Evolutionary conservation across 2,888 invertebrate genomes (phyloP), one percentile per base, ranked within the genome.

Genomic region (Kuschelorhynchus macadamiae): DNA sequence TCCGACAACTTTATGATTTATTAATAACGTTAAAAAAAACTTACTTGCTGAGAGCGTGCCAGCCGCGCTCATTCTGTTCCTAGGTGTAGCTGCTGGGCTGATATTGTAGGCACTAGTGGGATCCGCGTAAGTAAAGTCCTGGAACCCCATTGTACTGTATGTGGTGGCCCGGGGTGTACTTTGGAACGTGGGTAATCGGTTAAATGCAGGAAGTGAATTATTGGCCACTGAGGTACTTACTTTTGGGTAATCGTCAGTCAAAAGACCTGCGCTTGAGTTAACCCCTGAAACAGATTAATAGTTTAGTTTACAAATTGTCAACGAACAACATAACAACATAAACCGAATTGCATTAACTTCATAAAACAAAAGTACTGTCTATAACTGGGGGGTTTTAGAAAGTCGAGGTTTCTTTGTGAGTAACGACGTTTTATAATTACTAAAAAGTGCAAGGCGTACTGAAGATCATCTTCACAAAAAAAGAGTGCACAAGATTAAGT

Each of bases 191-290:
- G 79, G 75, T 5, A 83, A 67, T 17, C 81, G 72, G 61, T 76
- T 81, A 71, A 83, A 83, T 1, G 75, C 81, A n/a, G 83, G 83
- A 17, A 83, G 73, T 11, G 78, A 65, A 30, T 77, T 75, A 36
- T 74, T 77, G 2, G 76, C 59, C 0, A 75, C 64, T 0, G 80
- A 75, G 0, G 80, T 77, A 1, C 79, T 74, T 33, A 78, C 79
- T 73, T 79, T 79, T 1, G 80, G 77, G 47, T 77, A 78, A 1
- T 70, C 66, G 8, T 70, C 70, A 9, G 52, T 16, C 4, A 59
- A 32, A 2, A 63, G 53, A 1, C 36, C 44, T 25, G 36, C 18
- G 32, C 32, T 44, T 8, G 36, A 14, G 32, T 47, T 41, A 4
- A 67, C 67, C 47, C 67, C 67, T 67, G 25, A 11, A 25, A 39